These are phyloP conservation scores for Clistopyga incitator DNA, from an alignment of 2,888 invertebrate species.

Conservation along the genomic window DNA sequence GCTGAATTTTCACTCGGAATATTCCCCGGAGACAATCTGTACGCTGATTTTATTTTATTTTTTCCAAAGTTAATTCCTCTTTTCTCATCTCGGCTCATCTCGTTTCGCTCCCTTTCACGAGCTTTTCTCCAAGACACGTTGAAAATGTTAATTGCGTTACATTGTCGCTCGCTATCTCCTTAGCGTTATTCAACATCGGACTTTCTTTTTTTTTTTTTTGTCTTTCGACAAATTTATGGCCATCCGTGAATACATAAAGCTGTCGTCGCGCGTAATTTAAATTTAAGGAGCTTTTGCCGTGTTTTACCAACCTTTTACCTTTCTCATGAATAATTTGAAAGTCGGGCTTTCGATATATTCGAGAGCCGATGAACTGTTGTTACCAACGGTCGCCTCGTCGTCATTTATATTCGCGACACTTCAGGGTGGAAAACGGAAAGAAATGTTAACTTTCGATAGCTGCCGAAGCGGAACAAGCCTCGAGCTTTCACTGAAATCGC, in stretches of 20 bases:
- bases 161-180: slow-evolving; percentile 1
- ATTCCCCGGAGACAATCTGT: background rate
- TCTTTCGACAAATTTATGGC: background rate
- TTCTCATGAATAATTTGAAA: background rate
- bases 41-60: too few relatives aligned
- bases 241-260: background rate
- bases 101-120: background rate
- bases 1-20: slow-evolving; percentile 18
- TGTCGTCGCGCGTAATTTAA: background rate
- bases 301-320: slow-evolving; percentile 6
- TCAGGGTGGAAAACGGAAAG: slow-evolving; percentile 10
- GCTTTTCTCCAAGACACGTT: background rate
- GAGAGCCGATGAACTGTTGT: slow-evolving; percentile 21
- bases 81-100: background rate
- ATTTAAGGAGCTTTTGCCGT: slow-evolving; percentile 13
- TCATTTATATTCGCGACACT: slow-evolving; percentile 56
- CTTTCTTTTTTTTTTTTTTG: too few relatives aligned
- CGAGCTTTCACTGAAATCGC: slow-evolving; percentile 18
- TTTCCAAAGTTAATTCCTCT: background rate
- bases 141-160: slow-evolving; percentile 21
- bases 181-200: background rate
- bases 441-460: slow-evolving; percentile 23
- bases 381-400: slow-evolving; percentile 4
- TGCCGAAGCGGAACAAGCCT: background rate
- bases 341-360: slow-evolving; percentile 39